Base-by-base conservation (phyloP, 2,113 vertebrate genomes). In the Datnioides undecimradiatus region DNA sequence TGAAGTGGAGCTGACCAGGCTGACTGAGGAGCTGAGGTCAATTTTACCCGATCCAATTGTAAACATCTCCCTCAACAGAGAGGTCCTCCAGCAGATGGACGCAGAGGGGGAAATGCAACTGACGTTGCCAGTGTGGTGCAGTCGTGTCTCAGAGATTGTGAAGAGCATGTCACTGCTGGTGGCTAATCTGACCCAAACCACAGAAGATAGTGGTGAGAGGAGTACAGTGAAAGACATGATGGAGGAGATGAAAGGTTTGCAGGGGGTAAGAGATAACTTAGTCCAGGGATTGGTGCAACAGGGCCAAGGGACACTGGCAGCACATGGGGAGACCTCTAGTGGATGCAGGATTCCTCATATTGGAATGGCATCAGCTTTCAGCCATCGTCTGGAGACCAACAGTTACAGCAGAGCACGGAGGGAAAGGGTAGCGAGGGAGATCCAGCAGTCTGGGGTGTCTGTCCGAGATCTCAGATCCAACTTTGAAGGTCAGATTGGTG, bases 371-470 rank as follows among this genome's bases (percentile, higher is more conserved):
- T 92, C 93, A 6, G 86, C 93, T 14, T 95, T 94, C 41, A 92
- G 93, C 65, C 87, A 87, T 72, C 91, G 68, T 0, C 75, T 82
- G 25, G 86, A 88, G 64, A 92, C 85, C 52, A 84, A 85, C 70
- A 17, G 79, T 72, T 86, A 52, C 83, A 73, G 77, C 81, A 43
- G 65, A 77, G 19, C 79, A 16, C 88, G 67, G 41, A 90, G 92
- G 48, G 94, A 95, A n/a, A 90, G 81, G 51, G 95, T 93, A 2
- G 94, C 96, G 87, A 91, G 84, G 6, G 97, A 98, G 93, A 96
- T 99, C 70, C 94, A 94, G 27, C 93, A 96, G 72, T 97, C 92
- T 5, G 97, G 98, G 0, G 96, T 99, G 55, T 97, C 97, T 0
- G 97, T 98, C 4, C 89, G 83, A 79, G 94, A 88, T 7, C 91